A percentile compares a stretch with the other conserved stretches of the same genome.
These are phyloP conservation scores for Ptychochromis oligacanthus DNA, from an alignment of 2,113 vertebrate species.

Conservation along the genomic window DNA sequence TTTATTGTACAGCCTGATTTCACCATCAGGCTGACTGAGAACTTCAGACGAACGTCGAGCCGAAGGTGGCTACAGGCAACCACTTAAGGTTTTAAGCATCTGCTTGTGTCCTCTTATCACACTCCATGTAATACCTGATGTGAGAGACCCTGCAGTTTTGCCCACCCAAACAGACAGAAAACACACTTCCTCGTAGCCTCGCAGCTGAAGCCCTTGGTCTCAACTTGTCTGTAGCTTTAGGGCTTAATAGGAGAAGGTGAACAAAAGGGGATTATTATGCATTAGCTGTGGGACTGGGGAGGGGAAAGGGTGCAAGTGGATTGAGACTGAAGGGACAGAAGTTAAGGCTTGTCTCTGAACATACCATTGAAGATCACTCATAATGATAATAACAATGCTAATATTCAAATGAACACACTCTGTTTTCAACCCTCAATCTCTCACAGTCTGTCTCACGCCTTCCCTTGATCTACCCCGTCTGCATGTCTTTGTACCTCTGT, in stretches of 20 bases:
- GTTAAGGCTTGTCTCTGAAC: constrained; percentile 40
- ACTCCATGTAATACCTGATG: constrained; percentile 16
- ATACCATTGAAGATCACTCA: constrained; percentile 32
- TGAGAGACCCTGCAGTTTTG: constrained; percentile 36
- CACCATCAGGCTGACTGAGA: constrained; percentile 41
- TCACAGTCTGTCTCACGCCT: not conserved
- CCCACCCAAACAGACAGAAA: constrained; percentile 60
- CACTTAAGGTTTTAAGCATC: constrained; percentile 23
- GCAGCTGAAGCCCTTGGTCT: constrained; percentile 55
- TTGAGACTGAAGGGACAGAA: constrained; percentile 36
- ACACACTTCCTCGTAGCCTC: not conserved
- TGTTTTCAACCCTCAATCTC: not conserved
- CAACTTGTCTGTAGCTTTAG: constrained; percentile 70
- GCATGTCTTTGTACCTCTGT: not conserved
- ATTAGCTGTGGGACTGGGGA: constrained; percentile 43
- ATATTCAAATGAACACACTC: constrained; percentile 12
- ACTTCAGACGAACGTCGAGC: constrained; percentile 27
- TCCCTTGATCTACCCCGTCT: not conserved
- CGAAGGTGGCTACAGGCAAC: not conserved
- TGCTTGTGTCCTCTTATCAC: constrained; percentile 47
- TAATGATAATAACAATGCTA: constrained; percentile 11
- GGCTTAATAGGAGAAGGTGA: constrained; percentile 62
- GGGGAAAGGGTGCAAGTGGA: constrained; percentile 21
- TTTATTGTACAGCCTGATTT: constrained; percentile 51
- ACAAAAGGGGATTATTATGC: constrained; percentile 67